phyloP scores from a whole-genome alignment of 2,888 invertebrate genomes.

The Gari tellinella region DNA sequence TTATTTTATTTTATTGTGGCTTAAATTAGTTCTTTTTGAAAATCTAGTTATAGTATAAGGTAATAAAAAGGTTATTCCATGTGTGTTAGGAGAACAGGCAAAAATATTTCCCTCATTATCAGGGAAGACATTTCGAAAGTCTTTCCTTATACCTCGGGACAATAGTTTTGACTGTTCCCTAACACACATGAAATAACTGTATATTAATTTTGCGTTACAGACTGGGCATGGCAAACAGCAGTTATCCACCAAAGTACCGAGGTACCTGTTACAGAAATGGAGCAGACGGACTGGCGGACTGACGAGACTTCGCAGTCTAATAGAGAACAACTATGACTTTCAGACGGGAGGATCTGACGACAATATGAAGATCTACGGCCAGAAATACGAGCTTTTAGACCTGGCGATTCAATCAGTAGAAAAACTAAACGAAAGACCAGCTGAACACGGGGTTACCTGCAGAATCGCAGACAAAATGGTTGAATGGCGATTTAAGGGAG shows the following conservation, averaged over 20 bases:
- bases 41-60: too few relatives aligned
- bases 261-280: constrained; percentile 40
- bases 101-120: too few relatives aligned
- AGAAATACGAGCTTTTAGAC: constrained; percentile 30
- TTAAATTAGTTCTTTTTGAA: too few relatives aligned
- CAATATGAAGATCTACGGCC: constrained; percentile 32
- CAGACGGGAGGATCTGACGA: constrained; percentile 28
- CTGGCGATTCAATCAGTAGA: constrained; percentile 35
- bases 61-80: too few relatives aligned
- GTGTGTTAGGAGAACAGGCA: too few relatives aligned
- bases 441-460: constrained; percentile 8
- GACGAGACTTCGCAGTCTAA: constrained; percentile 17
- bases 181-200: too few relatives aligned
- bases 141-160: too few relatives aligned
- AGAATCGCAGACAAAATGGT: constrained; percentile 27
- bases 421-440: constrained; percentile 12
- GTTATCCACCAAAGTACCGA: constrained; percentile 25
- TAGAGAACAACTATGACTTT: constrained; percentile 33
- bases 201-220: not conserved
- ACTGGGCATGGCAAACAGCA: constrained; percentile 4
- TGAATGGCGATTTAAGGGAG: constrained; percentile 36
- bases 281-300: constrained; percentile 25
- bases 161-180: too few relatives aligned
- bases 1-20: too few relatives aligned
- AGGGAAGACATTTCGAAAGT: too few relatives aligned